Evolutionary conservation across 2,797 vertebrate genomes (phyloP).

Genomic region (Capromys pilorides): DNA sequence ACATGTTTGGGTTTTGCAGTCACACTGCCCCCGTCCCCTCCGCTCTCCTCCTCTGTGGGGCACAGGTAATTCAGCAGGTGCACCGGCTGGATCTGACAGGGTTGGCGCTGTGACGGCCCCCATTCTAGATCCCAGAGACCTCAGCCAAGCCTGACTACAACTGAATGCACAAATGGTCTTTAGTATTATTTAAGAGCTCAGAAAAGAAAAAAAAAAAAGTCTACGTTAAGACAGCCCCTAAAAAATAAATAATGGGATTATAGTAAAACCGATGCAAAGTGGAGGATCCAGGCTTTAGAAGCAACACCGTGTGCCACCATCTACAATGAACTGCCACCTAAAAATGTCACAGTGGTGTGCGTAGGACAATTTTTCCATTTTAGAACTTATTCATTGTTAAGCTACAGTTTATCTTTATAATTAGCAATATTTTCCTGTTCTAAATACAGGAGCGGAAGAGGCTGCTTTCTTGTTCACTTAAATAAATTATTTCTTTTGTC

Average conservation of each 20-base stretch:
- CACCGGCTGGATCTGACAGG: fast-evolving
- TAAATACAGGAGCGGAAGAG: no score
- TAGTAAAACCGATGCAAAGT: neutral
- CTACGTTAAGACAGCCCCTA: neutral
- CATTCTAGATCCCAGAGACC: neutral
- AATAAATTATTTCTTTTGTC: neutral
- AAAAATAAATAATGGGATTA: neutral
- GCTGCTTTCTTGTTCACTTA: neutral
- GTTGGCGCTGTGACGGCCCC: neutral
- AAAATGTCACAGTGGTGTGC: neutral
- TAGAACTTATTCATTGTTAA: neutral
- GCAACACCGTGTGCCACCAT: neutral
- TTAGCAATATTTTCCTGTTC: neutral
- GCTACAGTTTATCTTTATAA: neutral
- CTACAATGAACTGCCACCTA: neutral
- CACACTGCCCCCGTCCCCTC: neutral
- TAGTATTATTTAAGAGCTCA: neutral
- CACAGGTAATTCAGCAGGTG: fast-evolving
- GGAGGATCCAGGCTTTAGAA: neutral
- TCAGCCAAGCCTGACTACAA: neutral
- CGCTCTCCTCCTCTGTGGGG: neutral
- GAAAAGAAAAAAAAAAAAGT: slow-evolving; percentile 32
- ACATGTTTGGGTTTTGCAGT: neutral
- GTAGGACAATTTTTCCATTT: neutral
- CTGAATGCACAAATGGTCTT: neutral